Evolutionary conservation across 2,113 vertebrate genomes (phyloP).

Genomic region (Elachura formosa): DNA sequence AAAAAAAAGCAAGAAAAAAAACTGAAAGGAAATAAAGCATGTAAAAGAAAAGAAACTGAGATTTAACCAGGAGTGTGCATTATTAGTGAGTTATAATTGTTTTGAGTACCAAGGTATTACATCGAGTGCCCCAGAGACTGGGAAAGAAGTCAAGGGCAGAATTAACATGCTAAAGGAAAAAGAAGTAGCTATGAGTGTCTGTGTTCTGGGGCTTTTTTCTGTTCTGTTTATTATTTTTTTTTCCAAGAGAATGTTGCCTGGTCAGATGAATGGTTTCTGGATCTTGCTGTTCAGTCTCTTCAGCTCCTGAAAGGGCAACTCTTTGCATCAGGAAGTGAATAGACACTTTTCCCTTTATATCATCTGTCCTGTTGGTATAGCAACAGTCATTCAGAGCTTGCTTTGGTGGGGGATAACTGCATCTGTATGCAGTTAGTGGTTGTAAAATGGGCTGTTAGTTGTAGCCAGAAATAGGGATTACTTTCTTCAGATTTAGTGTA

Average conservation of each 20-base stretch:
- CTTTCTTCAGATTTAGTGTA: neutral
- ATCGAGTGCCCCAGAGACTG: neutral
- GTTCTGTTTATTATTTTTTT: neutral
- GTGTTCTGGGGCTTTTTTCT: neutral
- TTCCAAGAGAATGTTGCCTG: neutral
- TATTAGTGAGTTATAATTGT: neutral
- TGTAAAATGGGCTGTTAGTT: neutral
- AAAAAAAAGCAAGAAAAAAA: neutral
- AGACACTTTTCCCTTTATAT: conserved; percentile 5
- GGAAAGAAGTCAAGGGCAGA: neutral
- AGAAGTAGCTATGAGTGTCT: neutral
- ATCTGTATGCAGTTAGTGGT: neutral
- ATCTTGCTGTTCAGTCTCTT: conserved; percentile 17
- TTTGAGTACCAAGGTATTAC: neutral
- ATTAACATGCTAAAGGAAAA: neutral
- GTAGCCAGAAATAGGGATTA: neutral
- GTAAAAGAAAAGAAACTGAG: neutral
- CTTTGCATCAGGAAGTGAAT: conserved; percentile 25
- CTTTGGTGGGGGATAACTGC: neutral
- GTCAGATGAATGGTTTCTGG: neutral
- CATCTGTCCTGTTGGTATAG: conserved; percentile 17
- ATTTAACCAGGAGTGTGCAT: neutral
- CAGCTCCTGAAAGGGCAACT: neutral
- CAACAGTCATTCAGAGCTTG: conserved; percentile 22
- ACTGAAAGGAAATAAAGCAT: neutral